A percentile compares a stretch with the other conserved stretches of the same genome.
Conservation (phyloP, 2,888 invertebrate genomes). For the Eudemis profundana region DNA sequence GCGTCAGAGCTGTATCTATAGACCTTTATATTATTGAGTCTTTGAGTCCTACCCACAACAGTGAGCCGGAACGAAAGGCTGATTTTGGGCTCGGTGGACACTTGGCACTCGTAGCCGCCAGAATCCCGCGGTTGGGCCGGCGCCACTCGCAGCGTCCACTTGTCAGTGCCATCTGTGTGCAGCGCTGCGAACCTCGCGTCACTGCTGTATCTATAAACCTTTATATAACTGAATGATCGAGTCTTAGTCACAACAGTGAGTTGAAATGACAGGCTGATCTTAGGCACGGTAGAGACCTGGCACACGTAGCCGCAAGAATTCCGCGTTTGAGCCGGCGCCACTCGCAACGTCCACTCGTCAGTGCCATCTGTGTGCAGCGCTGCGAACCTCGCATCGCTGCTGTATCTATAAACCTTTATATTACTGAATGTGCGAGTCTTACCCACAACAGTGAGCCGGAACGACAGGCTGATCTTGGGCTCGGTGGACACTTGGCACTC, state of each 20-base stretch:
- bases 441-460: slow-evolving; percentile 91
- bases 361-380: slow-evolving; percentile 87
- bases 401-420: no score
- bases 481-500: slow-evolving; percentile 97
- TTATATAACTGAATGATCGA: no score
- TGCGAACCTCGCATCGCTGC: slow-evolving; percentile 87
- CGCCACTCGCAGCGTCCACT: slow-evolving; percentile 86
- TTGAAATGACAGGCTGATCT: slow-evolving; percentile 90
- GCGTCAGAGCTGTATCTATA: slow-evolving; percentile 89
- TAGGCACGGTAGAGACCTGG: slow-evolving; percentile 96
- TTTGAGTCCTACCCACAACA: slow-evolving; percentile 89
- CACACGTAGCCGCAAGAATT: slow-evolving; percentile 96
- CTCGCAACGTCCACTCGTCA: slow-evolving; percentile 87
- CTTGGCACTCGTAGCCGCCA: slow-evolving; percentile 96
- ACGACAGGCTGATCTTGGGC: slow-evolving; percentile 92
- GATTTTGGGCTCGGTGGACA: slow-evolving; percentile 96
- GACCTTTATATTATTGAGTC: no score
- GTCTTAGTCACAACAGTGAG: slow-evolving; percentile 91
- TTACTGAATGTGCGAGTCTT: slow-evolving; percentile 70
- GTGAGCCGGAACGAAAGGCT: slow-evolving; percentile 89
- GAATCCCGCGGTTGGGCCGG: slow-evolving; percentile 90
- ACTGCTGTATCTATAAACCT: no score
- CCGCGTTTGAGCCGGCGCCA: slow-evolving; percentile 86
- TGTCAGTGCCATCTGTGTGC: slow-evolving; percentile 86
- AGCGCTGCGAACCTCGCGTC: slow-evolving; percentile 87